Base-by-base conservation (phyloP, 2,113 vertebrate genomes). In the Oreochromis aureus region DNA sequence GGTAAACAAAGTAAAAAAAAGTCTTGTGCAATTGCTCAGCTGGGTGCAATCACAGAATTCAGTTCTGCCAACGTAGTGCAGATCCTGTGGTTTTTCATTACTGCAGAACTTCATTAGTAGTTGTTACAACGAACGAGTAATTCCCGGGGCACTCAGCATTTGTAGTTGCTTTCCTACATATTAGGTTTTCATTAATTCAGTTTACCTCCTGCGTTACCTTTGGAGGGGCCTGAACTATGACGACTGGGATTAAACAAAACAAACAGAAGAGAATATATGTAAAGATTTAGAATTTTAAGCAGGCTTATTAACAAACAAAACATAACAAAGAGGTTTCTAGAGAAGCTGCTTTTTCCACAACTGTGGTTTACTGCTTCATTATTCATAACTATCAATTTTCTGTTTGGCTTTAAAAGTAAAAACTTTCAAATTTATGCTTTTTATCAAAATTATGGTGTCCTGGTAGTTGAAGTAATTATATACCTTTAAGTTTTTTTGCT, bases 1-100 rank as follows among this genome's bases (percentile, higher is more conserved):
- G 91, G 89, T 93, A 94, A 94, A 94, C 86, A 87, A 41, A 81
- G 80, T 55, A 81, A 81, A 83, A 92, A 63, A 86, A 34, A 87
- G 16, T 80, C 15, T 15, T 22, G 51, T 22, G 36, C 83, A 88
- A 87, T 84, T 80, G 36, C 39, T 84, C 88, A 88, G 81, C 92
- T 93, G 93, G 89, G 86, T 91, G 85, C 69, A 78, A 80, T 84
- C 81, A 51, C 63, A 63, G 51, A 86, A 56, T 80, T 85, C 58
- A 58, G 32, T 22, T 80, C 81, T 90, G 92, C 86, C 82, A 93
- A 58, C 6, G 36, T 39, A 66, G 51, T 53, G 41, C 53, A 71
- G 51, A 79, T 41, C 76, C 63, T 82, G 58, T 58, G 59, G 59
- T 34, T 85, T 55, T 90, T 83, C 39, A 91, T 85, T 89, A 78